Evolutionary conservation across 2,888 invertebrate genomes (phyloP).

Genomic region (Glaucopsyche alexis): DNA sequence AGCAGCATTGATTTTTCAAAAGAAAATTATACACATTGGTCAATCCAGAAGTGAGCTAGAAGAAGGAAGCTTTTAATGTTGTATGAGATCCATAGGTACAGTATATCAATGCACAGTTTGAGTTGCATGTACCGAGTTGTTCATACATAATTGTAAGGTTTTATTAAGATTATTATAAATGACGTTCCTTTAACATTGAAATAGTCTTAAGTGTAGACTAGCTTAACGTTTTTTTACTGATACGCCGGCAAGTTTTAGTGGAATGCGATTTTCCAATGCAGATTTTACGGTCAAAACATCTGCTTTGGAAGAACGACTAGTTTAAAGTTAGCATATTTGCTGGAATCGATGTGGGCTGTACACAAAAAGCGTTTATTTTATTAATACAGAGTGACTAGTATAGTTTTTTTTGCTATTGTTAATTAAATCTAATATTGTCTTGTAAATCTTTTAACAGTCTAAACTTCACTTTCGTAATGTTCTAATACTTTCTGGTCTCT

Average conservation of each 20-base stretch:
- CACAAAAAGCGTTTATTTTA: not conserved
- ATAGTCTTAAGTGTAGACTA: conserved; percentile 38
- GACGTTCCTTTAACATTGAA: conserved; percentile 48
- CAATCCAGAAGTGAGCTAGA: too few relatives aligned
- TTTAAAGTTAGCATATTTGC: not conserved
- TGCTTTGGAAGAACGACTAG: not conserved
- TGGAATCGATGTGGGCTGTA: conserved; percentile 1
- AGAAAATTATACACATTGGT: not conserved
- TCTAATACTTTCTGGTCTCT: not conserved
- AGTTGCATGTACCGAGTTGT: conserved; percentile 55
- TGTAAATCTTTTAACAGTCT: not conserved
- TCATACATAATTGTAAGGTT: conserved; percentile 19
- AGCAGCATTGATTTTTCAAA: not conserved
- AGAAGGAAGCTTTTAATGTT: too few relatives aligned
- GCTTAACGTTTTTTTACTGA: conserved; percentile 35
- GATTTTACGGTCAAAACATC: not conserved
- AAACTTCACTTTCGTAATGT: not conserved
- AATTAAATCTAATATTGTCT: not conserved
- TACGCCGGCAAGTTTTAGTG: conserved; percentile 28
- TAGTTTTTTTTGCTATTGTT: not conserved
- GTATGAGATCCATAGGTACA: conserved; percentile 33
- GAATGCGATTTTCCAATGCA: conserved; percentile 11
- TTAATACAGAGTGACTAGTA: not conserved
- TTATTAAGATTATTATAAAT: conserved; percentile 45
- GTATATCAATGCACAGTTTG: conserved; percentile 40